Evolutionary conservation across 2,888 invertebrate species (phyloP).

Genomic region (Dasypogon diadema): DNA sequence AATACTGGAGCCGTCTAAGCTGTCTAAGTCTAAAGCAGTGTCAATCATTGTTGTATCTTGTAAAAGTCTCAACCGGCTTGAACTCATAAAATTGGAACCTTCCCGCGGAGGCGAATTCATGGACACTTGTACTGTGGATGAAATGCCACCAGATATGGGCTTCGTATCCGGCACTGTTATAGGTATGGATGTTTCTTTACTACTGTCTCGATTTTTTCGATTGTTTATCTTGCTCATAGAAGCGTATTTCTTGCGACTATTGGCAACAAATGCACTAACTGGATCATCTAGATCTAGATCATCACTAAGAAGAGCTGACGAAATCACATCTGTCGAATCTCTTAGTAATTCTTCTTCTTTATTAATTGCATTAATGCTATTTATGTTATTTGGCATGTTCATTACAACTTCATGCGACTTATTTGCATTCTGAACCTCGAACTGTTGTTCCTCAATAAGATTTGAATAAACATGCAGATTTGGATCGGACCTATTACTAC

Average conservation of each 20-base stretch:
- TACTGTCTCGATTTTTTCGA: slow-evolving; percentile 33
- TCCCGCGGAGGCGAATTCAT: slow-evolving; percentile 47
- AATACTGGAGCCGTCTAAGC: slow-evolving; percentile 80
- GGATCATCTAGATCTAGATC: slow-evolving; percentile 69
- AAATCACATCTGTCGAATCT: slow-evolving; percentile 58
- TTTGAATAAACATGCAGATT: slow-evolving; percentile 68
- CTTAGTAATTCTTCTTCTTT: slow-evolving; percentile 30
- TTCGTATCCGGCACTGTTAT: slow-evolving; percentile 23
- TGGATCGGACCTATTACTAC: slow-evolving; percentile 60
- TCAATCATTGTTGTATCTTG: slow-evolving; percentile 93
- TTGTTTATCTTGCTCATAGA: slow-evolving; percentile 23
- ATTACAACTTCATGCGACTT: slow-evolving; percentile 22
- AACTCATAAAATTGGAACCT: slow-evolving; percentile 72
- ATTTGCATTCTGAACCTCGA: slow-evolving; percentile 12
- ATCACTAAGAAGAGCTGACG: slow-evolving; percentile 66
- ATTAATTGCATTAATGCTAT: slow-evolving; percentile 40
- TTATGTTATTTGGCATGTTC: slow-evolving; percentile 27
- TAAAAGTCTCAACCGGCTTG: slow-evolving; percentile 80
- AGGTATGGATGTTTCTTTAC: slow-evolving; percentile 53
- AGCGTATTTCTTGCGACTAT: slow-evolving; percentile 56
- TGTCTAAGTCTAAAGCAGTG: slow-evolving; percentile 89
- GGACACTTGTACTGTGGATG: not conserved
- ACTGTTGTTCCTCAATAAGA: slow-evolving; percentile 63
- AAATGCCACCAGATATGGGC: slow-evolving; percentile 34
- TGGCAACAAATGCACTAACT: slow-evolving; percentile 65